A percentile compares a stretch with the other conserved stretches of the same genome.
Conservation (phyloP, 2,113 vertebrate species). For the Pterocles orientalis region DNA sequence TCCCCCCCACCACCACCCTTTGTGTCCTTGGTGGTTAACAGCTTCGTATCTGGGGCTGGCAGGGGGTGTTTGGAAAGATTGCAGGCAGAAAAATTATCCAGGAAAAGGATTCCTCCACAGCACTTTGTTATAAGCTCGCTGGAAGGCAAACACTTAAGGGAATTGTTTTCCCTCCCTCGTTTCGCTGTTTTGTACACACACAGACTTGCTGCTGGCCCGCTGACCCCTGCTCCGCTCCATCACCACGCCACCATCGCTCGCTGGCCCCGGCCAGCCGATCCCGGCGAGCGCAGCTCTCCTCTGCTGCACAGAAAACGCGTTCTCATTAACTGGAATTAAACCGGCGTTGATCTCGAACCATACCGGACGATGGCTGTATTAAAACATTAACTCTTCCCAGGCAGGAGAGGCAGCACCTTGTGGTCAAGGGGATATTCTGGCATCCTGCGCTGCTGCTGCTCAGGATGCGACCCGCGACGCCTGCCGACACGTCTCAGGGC, state of each 20-base stretch:
- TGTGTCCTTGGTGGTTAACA: background rate
- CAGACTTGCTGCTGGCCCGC: background rate
- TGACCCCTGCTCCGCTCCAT: background rate
- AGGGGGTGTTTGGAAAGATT: background rate
- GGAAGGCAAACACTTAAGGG: constrained; percentile 31
- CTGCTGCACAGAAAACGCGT: background rate
- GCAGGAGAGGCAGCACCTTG: background rate
- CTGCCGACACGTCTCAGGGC: fast-evolving
- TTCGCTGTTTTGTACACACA: constrained; percentile 8
- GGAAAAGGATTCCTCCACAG: background rate
- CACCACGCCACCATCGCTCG: background rate
- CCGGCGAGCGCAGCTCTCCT: background rate
- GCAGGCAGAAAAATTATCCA: background rate
- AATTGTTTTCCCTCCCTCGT: constrained; percentile 16
- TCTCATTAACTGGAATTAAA: constrained; percentile 37
- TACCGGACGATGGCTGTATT: too few relatives aligned
- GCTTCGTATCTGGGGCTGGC: background rate
- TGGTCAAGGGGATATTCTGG: background rate
- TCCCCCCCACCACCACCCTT: background rate
- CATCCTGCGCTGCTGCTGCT: background rate
- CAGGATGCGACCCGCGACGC: background rate
- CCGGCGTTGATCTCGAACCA: background rate
- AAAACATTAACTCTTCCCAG: background rate
- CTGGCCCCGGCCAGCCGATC: background rate
- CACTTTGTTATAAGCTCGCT: background rate